Conservation (phyloP, 1,140 invertebrate genomes). For the Euura saliciscinereae region DNA sequence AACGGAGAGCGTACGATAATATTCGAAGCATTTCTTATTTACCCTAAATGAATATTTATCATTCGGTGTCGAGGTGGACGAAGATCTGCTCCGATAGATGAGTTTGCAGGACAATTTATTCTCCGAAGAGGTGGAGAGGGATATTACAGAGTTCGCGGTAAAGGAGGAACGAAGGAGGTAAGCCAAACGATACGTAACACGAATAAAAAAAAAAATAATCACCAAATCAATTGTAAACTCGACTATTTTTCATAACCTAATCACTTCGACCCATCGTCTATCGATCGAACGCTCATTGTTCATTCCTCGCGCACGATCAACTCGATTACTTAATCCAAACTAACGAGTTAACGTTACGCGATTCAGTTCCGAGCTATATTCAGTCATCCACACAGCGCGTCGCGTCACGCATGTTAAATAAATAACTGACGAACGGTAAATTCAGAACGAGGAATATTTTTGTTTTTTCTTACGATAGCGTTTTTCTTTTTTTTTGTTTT, state of each 20-base stretch:
- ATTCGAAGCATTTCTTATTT: not conserved
- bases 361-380: not conserved
- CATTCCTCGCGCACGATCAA: not conserved
- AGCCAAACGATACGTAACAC: constrained; percentile 9
- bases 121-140: constrained; percentile 50
- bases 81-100: constrained; percentile 40
- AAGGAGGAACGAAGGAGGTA: constrained; percentile 48
- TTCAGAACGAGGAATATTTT: no score
- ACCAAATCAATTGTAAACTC: not conserved
- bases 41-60: not conserved
- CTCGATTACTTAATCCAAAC: not conserved
- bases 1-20: not conserved
- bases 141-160: constrained; percentile 44
- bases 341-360: not conserved
- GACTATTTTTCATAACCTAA: not conserved
- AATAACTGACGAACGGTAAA: no score
- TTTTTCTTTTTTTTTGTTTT: not conserved
- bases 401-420: not conserved
- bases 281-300: not conserved
- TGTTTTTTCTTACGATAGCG: not conserved
- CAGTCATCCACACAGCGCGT: not conserved
- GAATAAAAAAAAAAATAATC: not conserved
- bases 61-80: not conserved
- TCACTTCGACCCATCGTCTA: not conserved
- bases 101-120: constrained; percentile 50